Conservation (phyloP, 1,140 invertebrate species). For the Lethocerus indicus region DNA sequence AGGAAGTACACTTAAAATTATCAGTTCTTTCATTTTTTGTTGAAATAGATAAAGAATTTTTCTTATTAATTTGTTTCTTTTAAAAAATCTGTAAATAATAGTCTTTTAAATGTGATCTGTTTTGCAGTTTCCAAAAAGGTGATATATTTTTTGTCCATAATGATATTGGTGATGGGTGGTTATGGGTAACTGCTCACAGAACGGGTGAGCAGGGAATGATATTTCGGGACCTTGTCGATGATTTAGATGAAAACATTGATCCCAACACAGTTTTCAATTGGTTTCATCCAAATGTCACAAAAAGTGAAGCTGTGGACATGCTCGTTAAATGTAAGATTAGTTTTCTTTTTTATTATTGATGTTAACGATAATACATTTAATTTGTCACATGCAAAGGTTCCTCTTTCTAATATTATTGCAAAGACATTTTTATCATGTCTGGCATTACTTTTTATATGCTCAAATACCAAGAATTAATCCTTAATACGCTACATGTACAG, state of each 20-base stretch:
- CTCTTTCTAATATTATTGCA: no score
- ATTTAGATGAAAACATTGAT: conserved; percentile 84
- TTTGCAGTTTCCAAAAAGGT: conserved; percentile 78
- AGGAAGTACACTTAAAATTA: no score
- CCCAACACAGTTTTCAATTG: conserved; percentile 96
- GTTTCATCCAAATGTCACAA: conserved; percentile 93
- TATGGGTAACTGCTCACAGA: conserved; percentile 90
- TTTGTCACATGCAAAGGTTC: no score
- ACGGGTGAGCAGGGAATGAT: conserved; percentile 94
- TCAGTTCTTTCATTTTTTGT: no score
- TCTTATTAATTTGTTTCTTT: no score
- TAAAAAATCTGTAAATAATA: no score
- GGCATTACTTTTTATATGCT: no score
- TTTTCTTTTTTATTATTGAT: not conserved
- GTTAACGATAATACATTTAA: no score
- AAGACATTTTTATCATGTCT: not conserved
- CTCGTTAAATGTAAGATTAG: conserved; percentile 60
- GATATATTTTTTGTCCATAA: conserved; percentile 97
- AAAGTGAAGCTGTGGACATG: conserved; percentile 91
- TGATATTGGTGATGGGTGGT: conserved; percentile 93
- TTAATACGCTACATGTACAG: no score
- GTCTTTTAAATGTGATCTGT: no score
- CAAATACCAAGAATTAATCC: no score
- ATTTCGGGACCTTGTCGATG: conserved; percentile 85
- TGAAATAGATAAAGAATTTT: no score